phyloP scores from a whole-genome alignment of 2,113 vertebrate genomes.

The Malurus melanocephalus region DNA sequence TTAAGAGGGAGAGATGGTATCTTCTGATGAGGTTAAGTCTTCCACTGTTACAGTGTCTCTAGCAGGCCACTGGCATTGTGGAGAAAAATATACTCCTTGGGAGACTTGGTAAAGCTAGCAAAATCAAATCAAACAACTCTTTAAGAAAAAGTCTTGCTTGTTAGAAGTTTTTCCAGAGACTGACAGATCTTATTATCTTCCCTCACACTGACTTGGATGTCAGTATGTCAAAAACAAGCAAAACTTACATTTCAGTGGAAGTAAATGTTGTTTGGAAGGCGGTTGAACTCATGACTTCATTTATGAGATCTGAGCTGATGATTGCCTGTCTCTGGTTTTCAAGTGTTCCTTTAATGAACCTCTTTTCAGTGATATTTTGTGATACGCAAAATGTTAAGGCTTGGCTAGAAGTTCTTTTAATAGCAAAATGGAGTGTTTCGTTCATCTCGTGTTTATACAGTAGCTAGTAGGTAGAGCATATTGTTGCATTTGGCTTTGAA shows the following conservation, averaged over 20 bases:
- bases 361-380: neutral
- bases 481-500: neutral
- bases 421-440: neutral
- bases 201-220: neutral
- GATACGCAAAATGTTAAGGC: neutral
- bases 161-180: neutral
- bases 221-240: neutral
- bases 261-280: neutral
- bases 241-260: neutral
- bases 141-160: neutral
- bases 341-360: neutral
- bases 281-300: neutral
- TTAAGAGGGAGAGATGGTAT: conserved; percentile 3
- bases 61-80: neutral
- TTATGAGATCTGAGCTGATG: neutral
- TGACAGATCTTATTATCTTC: neutral
- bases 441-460: neutral
- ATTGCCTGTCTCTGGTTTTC: neutral
- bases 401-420: neutral
- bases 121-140: conserved; percentile 4
- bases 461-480: neutral
- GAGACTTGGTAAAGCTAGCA: neutral
- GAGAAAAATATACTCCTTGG: neutral
- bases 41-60: neutral
- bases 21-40: conserved; percentile 22